Evolutionary conservation across 2,888 invertebrate genomes (phyloP), one percentile per base, ranked within the genome.

Genomic region (Lysandra coridon): DNA sequence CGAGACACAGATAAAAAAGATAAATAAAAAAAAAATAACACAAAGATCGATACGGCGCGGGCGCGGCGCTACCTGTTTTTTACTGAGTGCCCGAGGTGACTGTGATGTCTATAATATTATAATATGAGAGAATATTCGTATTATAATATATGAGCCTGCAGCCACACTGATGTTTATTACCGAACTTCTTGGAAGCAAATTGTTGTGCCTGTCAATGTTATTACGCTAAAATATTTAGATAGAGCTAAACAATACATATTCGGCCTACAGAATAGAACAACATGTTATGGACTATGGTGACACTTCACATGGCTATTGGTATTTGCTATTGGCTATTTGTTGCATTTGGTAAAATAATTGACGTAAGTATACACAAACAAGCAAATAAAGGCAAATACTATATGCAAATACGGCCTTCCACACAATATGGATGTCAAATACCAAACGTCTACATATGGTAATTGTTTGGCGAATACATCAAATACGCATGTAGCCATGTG

Each of bases 1-100:
- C 90, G 88, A 89, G 91, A 85, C 88, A 88, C 89, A 91, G 91
- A 93, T 92, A 93, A 92, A 94, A 92, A 94, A 92, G 90, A 92
- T 90, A 92, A 92, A 92, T 91, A 92, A 92, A 92, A 92, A 92
- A 92, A 92, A 93, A 92, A 92, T 90, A 92, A 92, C 90, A 90
- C 91, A 88, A 92, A 93, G 92, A 93, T 92, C 93, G 92, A 93
- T 93, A 91, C 91, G 49, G 49, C 49, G 90, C 91, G 91, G 49
- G 49, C 49, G 90, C 91, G 91, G 92, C 89, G 92, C 93, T 93
- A 93, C 94, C 91, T 92, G 93, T 93, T 93, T 93, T 92, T 92
- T 91, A 88, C 85, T 86, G 88, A 85, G 86, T 86, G 88, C 88
- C 88, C 83, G 87, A 86, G 87, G 87, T 87, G 86, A 88, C 86